Percentiles rank a stretch among this genome's conserved stretches.
phyloP scores from a whole-genome alignment of 1,140 invertebrate species.

The Hydropsyche tenuis region DNA sequence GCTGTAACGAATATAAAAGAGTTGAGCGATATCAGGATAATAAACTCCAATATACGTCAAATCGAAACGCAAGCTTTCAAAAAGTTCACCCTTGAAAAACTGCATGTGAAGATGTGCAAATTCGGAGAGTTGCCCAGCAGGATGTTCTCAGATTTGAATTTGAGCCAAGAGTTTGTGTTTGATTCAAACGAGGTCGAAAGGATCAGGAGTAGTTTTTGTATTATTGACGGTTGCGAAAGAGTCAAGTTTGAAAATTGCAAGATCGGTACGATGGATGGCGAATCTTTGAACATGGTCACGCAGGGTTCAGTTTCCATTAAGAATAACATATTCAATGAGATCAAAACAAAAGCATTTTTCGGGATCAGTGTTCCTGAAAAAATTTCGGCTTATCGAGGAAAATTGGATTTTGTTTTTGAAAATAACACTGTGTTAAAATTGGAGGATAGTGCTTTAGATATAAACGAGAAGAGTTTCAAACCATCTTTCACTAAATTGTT shows the following conservation, averaged over 20 bases:
- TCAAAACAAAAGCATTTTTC: conserved; percentile 67
- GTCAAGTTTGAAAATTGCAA: conserved; percentile 69
- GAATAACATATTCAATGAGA: conserved; percentile 67
- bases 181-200: conserved; percentile 65
- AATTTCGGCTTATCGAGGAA: conserved; percentile 52
- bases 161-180: conserved; percentile 70
- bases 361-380: conserved; percentile 65
- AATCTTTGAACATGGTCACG: conserved; percentile 68
- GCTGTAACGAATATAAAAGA: conserved; percentile 74
- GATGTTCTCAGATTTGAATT: conserved; percentile 74
- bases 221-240: conserved; percentile 64
- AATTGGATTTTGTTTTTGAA: conserved; percentile 67
- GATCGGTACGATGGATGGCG: conserved; percentile 67
- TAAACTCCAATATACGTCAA: conserved; percentile 64
- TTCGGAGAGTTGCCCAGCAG: conserved; percentile 70
- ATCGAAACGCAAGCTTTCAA: conserved; percentile 79
- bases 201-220: conserved; percentile 71
- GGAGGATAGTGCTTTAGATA: conserved; percentile 65
- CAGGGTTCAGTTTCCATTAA: conserved; percentile 70
- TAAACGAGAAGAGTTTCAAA: conserved; percentile 65
- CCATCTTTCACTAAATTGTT: conserved; percentile 66
- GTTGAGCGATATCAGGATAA: conserved; percentile 62
- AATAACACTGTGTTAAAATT: conserved; percentile 69
- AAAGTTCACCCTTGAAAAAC: conserved; percentile 72
- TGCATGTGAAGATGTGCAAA: conserved; percentile 64